Base-by-base conservation (phyloP, 2,797 vertebrate species). In the Danio choprae region DNA sequence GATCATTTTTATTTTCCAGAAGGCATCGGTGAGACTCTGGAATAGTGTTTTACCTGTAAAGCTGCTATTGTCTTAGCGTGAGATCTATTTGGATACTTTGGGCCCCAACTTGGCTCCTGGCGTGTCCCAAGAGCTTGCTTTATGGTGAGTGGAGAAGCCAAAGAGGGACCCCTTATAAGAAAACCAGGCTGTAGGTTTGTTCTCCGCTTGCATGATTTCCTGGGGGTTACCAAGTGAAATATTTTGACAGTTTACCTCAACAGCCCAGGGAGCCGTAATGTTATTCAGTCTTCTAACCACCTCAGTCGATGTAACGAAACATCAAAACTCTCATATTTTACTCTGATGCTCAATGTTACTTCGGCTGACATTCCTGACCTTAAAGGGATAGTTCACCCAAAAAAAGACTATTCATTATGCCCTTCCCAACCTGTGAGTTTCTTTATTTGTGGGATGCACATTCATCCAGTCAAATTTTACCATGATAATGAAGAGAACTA, bases 1-100 rank as follows among this genome's bases (percentile, higher is more conserved):
- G 56, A 77, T 76, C 43, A 53, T 55, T 76, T 69, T 74, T 46
- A 68, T 73, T 78, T 64, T 65, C 63, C 59, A 50, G 72, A 71
- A 20, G 36, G 41, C 63, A 70, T 62, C 16, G 41, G 11, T 18
- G 11, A 75, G 56, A 76, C 72, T 84, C 68, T 81, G 70, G 62
- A 83, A 83, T 70, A 70, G 72, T 79, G 70, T 59, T 84, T 73
- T 78, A 83, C 70, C 76, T 81, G 68, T 79, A 77, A 83, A 75
- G 22, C 56, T 68, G 78, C 50, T 74, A 38, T 80, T 80, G 74
- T 72, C 10, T 62, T 77, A 20, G 44, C 53, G 67, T 59, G 65
- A 78, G 41, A 71, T 60, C 51, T 69, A 67, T 72, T 43, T 59
- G 11, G 53, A 60, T 60, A 84, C n/a, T 81, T 29, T 41, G 59